Evolutionary conservation across 2,888 invertebrate species (phyloP).

Genomic region (Dendrolimus houi): DNA sequence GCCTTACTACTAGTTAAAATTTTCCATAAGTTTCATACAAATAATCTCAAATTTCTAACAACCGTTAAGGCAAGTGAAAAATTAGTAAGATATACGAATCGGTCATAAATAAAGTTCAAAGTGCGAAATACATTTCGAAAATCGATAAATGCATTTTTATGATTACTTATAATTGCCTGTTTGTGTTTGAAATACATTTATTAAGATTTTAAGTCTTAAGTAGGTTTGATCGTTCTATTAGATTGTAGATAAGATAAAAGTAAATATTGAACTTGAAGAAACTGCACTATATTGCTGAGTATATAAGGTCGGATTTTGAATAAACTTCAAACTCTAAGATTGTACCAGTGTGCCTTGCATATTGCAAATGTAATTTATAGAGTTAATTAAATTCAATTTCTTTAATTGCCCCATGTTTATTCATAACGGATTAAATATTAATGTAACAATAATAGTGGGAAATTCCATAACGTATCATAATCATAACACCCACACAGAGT

Average conservation of each 20-base stretch:
- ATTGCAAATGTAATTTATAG: background rate
- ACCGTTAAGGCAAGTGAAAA: too few relatives aligned
- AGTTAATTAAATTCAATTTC: background rate
- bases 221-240: slow-evolving; percentile 1
- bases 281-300: background rate
- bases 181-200: background rate
- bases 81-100: too few relatives aligned
- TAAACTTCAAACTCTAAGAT: background rate
- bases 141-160: background rate
- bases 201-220: background rate
- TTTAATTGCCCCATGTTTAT: background rate
- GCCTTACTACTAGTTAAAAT: too few relatives aligned
- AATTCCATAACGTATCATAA: slow-evolving; percentile 3
- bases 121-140: background rate
- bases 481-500: background rate
- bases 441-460: background rate
- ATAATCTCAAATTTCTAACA: too few relatives aligned
- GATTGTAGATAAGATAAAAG: background rate
- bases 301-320: background rate
- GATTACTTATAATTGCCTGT: background rate
- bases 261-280: background rate
- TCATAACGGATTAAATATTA: background rate
- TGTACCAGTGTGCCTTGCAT: too few relatives aligned
- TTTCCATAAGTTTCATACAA: too few relatives aligned
- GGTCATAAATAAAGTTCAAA: background rate